Conservation (phyloP, 2,888 invertebrate genomes). For the Eristalinus sepulchralis region DNA sequence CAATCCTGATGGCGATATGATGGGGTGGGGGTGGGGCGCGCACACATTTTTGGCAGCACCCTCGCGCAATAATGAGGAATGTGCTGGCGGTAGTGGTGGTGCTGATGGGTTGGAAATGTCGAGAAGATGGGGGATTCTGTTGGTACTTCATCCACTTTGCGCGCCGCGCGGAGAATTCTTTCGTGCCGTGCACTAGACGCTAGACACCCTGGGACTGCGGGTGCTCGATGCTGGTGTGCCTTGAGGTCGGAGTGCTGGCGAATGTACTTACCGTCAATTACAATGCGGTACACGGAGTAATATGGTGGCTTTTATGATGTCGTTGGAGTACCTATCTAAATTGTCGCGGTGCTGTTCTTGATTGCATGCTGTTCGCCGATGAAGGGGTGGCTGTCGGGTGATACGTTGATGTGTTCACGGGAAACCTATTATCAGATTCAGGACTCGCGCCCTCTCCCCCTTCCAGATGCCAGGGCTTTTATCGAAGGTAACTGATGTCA, state of each 20-base stretch:
- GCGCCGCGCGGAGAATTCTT: neutral
- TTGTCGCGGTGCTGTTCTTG: constrained; percentile 70
- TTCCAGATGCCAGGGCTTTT: neutral
- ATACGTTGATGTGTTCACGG: constrained; percentile 53
- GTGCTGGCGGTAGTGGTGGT: constrained; percentile 15
- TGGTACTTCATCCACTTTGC: constrained; percentile 26
- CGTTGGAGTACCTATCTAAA: constrained; percentile 70
- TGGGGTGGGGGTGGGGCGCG: neutral
- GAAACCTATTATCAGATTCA: constrained; percentile 69
- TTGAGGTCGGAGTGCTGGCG: constrained; percentile 15
- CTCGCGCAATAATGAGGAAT: constrained; percentile 62
- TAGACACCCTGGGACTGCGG: neutral
- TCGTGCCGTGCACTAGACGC: neutral
- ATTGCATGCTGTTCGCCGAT: constrained; percentile 54
- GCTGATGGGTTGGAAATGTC: neutral
- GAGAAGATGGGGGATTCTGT: neutral
- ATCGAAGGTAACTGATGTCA: constrained; percentile 39
- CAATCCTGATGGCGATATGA: constrained; percentile 40
- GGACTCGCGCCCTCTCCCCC: neutral
- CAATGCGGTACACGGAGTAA: constrained; percentile 71
- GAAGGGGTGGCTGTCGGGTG: constrained; percentile 28
- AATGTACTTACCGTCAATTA: constrained; percentile 70
- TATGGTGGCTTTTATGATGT: constrained; percentile 71
- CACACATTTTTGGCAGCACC: constrained; percentile 66
- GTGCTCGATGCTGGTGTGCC: neutral